Conservation (phyloP, 1,140 invertebrate genomes). For the Limonius californicus region DNA sequence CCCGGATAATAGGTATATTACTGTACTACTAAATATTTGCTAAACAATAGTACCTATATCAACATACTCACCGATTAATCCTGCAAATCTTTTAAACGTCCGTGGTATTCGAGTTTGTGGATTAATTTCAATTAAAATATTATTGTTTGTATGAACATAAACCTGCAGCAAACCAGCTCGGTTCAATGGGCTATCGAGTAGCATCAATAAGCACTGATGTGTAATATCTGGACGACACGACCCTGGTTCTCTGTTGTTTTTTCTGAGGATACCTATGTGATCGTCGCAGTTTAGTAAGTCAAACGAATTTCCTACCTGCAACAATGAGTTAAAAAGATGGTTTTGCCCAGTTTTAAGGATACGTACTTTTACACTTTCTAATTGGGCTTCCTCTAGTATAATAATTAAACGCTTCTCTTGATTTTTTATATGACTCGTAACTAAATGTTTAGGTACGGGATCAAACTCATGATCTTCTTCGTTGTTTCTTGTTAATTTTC, state of each 20-base stretch:
- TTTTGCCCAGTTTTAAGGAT: no score
- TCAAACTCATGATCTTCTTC: constrained; percentile 63
- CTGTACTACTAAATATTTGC: no score
- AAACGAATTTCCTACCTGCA: constrained; percentile 78
- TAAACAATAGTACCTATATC: no score
- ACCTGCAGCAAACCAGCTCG: constrained; percentile 85
- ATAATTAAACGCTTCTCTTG: constrained; percentile 90
- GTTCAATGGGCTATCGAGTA: constrained; percentile 95
- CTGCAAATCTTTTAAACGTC: constrained; percentile 97
- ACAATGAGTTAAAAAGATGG: no score
- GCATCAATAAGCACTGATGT: constrained; percentile 93
- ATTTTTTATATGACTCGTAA: constrained; percentile 66
- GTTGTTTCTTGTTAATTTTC: constrained; percentile 47
- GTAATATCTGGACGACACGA: constrained; percentile 90
- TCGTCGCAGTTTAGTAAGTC: constrained; percentile 94
- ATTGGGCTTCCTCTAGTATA: constrained; percentile 88
- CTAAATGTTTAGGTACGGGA: constrained; percentile 63
- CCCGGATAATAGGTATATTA: no score
- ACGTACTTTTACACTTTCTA: constrained; percentile 95
- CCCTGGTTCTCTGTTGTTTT: constrained; percentile 79
- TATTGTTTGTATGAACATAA: constrained; percentile 91
- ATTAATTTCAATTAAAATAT: constrained; percentile 98
- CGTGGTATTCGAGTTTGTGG: constrained; percentile 97
- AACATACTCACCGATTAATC: constrained; percentile 83
- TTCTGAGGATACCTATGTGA: constrained; percentile 78